A percentile compares a stretch with the other conserved stretches of the same genome.
Evolutionary conservation across 2,888 invertebrate species (phyloP).

Genomic region (Amphipyra tragopoginis): DNA sequence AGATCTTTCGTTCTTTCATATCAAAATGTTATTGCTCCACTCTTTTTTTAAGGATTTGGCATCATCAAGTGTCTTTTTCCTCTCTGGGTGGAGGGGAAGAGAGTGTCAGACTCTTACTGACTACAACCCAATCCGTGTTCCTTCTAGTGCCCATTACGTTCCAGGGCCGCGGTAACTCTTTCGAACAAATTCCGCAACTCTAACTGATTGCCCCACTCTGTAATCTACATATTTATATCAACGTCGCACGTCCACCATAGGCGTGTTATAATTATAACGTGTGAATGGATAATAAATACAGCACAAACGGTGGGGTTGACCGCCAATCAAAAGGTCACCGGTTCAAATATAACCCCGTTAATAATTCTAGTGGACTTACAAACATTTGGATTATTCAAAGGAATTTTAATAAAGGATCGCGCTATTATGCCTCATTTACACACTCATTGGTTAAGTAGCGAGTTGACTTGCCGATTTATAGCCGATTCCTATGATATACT

Average conservation of each 20-base stretch:
- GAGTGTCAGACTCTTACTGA: too few relatives aligned
- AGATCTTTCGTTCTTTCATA: neutral
- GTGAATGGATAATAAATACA: slow-evolving; percentile 39
- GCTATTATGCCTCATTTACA: slow-evolving; percentile 1
- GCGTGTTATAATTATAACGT: slow-evolving; percentile 23
- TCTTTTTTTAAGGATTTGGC: too few relatives aligned
- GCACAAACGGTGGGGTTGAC: slow-evolving; percentile 4
- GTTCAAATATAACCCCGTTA: slow-evolving; percentile 18
- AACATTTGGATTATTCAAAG: slow-evolving; percentile 35
- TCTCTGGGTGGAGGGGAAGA: too few relatives aligned
- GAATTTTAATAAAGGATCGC: slow-evolving; percentile 33
- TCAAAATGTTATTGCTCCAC: neutral
- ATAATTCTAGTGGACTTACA: slow-evolving; percentile 20
- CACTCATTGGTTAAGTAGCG: too few relatives aligned
- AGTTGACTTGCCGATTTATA: too few relatives aligned
- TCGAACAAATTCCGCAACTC: too few relatives aligned
- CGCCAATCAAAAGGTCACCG: slow-evolving; percentile 26
- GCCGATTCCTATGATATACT: too few relatives aligned
- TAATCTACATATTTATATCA: slow-evolving; percentile 4
- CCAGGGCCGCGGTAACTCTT: too few relatives aligned
- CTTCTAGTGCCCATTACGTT: too few relatives aligned
- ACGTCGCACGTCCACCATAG: neutral
- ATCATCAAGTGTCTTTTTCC: too few relatives aligned
- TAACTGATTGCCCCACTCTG: neutral
- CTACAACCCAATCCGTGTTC: too few relatives aligned